Evolutionary conservation across 2,797 vertebrate genomes (phyloP), one percentile per base, ranked within the genome.

Genomic region (Percopsis omiscomaycus): DNA sequence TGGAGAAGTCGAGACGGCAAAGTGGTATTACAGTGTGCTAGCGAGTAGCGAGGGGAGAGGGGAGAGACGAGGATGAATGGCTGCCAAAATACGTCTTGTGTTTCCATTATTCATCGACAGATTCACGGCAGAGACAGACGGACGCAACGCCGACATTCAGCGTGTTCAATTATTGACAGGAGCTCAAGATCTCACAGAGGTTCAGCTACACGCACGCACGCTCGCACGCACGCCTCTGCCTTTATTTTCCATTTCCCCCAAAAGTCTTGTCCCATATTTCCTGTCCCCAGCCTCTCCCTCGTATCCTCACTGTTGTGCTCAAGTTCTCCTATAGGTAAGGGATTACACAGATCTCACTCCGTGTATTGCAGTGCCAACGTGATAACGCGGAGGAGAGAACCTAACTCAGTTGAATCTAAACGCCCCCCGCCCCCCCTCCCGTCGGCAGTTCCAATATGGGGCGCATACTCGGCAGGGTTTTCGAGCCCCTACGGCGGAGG

Each of bases 61-160:
- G 1, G 30, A 65, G 49, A 52, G 37, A 52, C 67, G 14, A 0
- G 61, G 68, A 55, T 69, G 79, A 71, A 83, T 73, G 63, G 63
- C 55, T 48, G 57, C 3, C 22, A 15, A 77, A 69, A 64, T 66
- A 58, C 49, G 71, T 59, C 46, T 37, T 12, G n/a, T 60, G 30
- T 71, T 70, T 85, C 56, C 71, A 86, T 84, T 78, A 84, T 88
- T 85, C 79, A 81, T 81, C 46, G 64, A 66, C 60, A 14, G 55
- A 54, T 77, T 74, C 72, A 66, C 13, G 0, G 61, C 10, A 58
- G 62, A 70, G 54, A 59, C 73, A 67, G 56, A 45, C n/a, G 5
- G 22, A 84, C 55, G 50, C 54, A 57, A 42, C 3, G 56, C 27
- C 28, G 66, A 78, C 68, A 59, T 74, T 78, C 69, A 52, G 64